Evolutionary conservation across 2,888 invertebrate genomes (phyloP), one percentile per base, ranked within the genome.

Genomic region (Hemaris fuciformis): DNA sequence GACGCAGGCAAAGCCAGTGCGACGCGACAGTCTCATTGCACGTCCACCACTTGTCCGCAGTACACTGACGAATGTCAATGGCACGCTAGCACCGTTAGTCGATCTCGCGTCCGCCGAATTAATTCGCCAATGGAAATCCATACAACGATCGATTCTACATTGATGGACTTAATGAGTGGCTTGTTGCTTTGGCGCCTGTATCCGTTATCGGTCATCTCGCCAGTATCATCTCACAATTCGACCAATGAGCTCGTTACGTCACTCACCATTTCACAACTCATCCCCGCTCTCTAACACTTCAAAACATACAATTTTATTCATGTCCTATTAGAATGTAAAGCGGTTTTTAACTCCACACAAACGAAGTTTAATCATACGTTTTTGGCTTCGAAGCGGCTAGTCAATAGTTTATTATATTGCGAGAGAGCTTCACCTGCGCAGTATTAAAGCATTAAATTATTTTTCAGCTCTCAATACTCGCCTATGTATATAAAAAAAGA

Each of bases 1-100:
- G 18, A n/a, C 53, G 20, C 53, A n/a, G 18, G 27, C 3, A 8
- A 3, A 22, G 23, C 13, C 23, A 57, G 57, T 58, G 57, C 62
- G 66, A 63, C 58, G 60, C 63, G 58, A 61, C 69, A 67, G 68
- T 72, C 67, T 10, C 56, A 59, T 27, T 34, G 43, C 56, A 41
- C 56, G 56, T 59, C 72, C 74, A 65, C 74, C 70, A 71, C 72
- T 74, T 83, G 80, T 10, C 38, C 38, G 38, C 38, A 31, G 31
- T 79, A 82, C 83, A 77, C 88, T 88, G 89, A 88, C 89, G 87
- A 87, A 87, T 91, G 91, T 91, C 91, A 91, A 84, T 91, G 91
- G 91, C 91, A 90, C 86, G 88, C 81, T 82, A 72, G 72, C 83
- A 89, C 91, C 91, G 91, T 91, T 92, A 91, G 80, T 86, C 87